Percentiles rank a stretch among this genome's conserved stretches.
phyloP scores from a whole-genome alignment of 1,140 invertebrate species.

The Drosophila bifasciata region DNA sequence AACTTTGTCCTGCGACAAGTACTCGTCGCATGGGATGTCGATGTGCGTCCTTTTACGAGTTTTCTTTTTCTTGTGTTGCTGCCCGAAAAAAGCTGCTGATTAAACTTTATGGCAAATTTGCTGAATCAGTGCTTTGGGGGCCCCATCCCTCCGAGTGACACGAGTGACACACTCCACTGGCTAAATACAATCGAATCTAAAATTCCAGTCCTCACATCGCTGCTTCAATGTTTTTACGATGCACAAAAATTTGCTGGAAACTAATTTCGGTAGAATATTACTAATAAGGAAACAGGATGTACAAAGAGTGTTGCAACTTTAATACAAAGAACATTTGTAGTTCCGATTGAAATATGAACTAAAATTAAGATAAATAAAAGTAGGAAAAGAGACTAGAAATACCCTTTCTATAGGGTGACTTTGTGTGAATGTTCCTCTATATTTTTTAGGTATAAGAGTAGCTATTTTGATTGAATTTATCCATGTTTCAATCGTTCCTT shows the following conservation, averaged over 20 bases:
- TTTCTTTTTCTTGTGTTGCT: conserved; percentile 30
- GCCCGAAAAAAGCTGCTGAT: conserved; percentile 76
- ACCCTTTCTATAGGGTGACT: too few relatives aligned
- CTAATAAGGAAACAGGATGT: conserved; percentile 39
- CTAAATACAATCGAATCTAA: conserved; percentile 63
- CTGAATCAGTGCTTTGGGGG: conserved; percentile 69
- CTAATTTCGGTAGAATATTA: conserved; percentile 63
- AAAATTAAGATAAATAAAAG: too few relatives aligned
- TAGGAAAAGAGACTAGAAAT: too few relatives aligned
- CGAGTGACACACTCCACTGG: conserved; percentile 25
- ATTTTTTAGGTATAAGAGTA: too few relatives aligned
- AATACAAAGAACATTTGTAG: too few relatives aligned
- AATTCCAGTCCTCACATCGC: conserved; percentile 46
- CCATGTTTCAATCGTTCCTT: too few relatives aligned
- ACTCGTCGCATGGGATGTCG: conserved; percentile 14
- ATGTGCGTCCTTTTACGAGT: conserved; percentile 39
- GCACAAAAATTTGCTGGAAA: conserved; percentile 37
- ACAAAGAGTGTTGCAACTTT: background rate
- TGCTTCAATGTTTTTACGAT: conserved; percentile 54
- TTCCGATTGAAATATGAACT: too few relatives aligned
- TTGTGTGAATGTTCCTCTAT: too few relatives aligned
- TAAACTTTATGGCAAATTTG: conserved; percentile 81
- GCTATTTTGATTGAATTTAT: too few relatives aligned
- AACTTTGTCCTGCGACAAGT: conserved; percentile 44
- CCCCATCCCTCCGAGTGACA: background rate